Conservation (phyloP, 2,888 invertebrate species). For the Agelastica alni region DNA sequence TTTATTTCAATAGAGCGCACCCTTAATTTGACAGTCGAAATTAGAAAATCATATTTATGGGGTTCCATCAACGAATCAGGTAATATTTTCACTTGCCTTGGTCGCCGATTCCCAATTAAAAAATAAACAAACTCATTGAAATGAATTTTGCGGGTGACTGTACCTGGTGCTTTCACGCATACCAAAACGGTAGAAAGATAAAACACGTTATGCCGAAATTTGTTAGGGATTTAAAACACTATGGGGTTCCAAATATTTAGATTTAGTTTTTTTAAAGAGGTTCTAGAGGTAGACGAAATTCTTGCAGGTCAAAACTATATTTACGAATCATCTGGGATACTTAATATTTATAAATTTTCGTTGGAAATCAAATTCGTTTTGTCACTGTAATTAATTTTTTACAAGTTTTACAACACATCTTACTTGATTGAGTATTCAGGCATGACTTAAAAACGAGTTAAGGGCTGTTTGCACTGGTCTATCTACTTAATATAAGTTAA, state of each 20-base stretch:
- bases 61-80: background rate
- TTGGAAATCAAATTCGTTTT: too few species aligned
- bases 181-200: slow-evolving; percentile 22
- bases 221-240: slow-evolving; percentile 25
- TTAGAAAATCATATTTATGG: slow-evolving; percentile 4
- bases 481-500: too few species aligned
- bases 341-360: too few species aligned
- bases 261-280: slow-evolving; percentile 11
- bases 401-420: too few species aligned
- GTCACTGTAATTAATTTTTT: too few species aligned
- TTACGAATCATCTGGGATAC: too few species aligned
- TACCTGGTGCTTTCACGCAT: slow-evolving; percentile 18
- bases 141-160: slow-evolving; percentile 15
- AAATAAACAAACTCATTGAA: slow-evolving; percentile 5
- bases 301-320: background rate
- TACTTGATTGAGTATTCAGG: too few species aligned
- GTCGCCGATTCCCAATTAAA: slow-evolving; percentile 7
- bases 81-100: background rate
- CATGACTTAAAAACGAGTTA: too few species aligned
- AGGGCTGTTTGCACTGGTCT: too few species aligned
- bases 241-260: slow-evolving; percentile 24
- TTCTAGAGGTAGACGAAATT: background rate
- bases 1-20: too few species aligned
- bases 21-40: slow-evolving; percentile 4
- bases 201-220: slow-evolving; percentile 31